Evolutionary conservation across 1,140 invertebrate species (phyloP).

Genomic region (Elysia chlorotica): DNA sequence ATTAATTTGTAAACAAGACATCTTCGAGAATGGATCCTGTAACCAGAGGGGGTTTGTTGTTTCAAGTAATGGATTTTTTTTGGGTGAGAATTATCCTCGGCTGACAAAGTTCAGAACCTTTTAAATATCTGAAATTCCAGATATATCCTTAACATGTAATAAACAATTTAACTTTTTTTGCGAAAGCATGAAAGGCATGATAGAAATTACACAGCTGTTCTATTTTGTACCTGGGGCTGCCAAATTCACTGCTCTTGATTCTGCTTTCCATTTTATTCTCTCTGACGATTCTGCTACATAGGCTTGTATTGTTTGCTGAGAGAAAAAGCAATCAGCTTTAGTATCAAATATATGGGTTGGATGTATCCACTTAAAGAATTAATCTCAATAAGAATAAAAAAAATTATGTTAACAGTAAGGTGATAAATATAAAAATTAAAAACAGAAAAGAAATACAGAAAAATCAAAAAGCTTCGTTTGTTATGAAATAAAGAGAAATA

Average conservation of each 20-base stretch:
- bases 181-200: background rate
- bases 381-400: too few relatives aligned
- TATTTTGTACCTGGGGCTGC: conserved; percentile 64
- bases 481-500: background rate
- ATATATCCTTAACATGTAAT: background rate
- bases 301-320: conserved; percentile 50
- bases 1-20: too few relatives aligned
- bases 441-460: too few relatives aligned
- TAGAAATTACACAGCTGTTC: background rate
- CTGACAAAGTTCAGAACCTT: background rate
- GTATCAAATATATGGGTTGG: too few relatives aligned
- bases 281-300: conserved; percentile 70
- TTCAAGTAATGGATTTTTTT: too few relatives aligned
- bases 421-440: too few relatives aligned
- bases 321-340: too few relatives aligned
- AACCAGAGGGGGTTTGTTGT: too few relatives aligned
- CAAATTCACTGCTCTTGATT: conserved; percentile 73
- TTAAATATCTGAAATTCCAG: background rate
- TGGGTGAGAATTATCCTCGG: background rate
- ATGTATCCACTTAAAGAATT: too few relatives aligned
- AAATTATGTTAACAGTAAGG: too few relatives aligned
- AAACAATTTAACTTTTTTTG: background rate
- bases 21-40: too few relatives aligned
- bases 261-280: conserved; percentile 70
- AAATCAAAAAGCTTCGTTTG: background rate